phyloP scores from a whole-genome alignment of 2,797 vertebrate genomes.

The Ataeniobius toweri region DNA sequence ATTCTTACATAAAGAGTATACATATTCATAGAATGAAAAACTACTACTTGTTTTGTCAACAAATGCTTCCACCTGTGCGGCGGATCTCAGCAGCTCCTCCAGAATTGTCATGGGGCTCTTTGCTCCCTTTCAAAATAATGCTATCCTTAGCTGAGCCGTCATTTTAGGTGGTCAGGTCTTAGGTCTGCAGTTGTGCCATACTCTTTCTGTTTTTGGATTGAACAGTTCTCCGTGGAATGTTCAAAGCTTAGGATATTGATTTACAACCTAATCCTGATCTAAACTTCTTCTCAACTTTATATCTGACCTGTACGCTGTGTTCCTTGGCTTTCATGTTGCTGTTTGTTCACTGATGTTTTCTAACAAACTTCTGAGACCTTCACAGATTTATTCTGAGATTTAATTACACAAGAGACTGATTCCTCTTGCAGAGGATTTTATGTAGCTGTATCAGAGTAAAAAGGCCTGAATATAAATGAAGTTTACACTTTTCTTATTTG shows the following conservation, averaged over 20 bases:
- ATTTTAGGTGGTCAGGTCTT: neutral
- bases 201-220: neutral
- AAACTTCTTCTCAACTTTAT: neutral
- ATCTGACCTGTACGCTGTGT: neutral
- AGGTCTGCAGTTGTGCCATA: neutral
- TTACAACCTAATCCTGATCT: neutral
- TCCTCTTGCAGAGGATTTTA: neutral
- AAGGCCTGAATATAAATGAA: neutral
- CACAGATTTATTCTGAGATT: neutral
- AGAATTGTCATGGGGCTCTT: neutral
- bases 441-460: neutral
- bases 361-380: neutral
- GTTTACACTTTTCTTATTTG: neutral
- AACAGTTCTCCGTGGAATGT: neutral
- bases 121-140: neutral
- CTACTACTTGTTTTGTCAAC: neutral
- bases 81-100: neutral
- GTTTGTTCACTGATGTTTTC: neutral
- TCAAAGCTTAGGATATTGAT: neutral
- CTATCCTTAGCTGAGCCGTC: neutral
- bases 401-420: neutral
- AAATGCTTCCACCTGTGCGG: neutral
- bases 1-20: neutral
- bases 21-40: neutral
- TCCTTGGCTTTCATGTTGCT: neutral